Base-by-base conservation (phyloP, 1,140 invertebrate genomes). In the Drosophila kurseongensis region DNA sequence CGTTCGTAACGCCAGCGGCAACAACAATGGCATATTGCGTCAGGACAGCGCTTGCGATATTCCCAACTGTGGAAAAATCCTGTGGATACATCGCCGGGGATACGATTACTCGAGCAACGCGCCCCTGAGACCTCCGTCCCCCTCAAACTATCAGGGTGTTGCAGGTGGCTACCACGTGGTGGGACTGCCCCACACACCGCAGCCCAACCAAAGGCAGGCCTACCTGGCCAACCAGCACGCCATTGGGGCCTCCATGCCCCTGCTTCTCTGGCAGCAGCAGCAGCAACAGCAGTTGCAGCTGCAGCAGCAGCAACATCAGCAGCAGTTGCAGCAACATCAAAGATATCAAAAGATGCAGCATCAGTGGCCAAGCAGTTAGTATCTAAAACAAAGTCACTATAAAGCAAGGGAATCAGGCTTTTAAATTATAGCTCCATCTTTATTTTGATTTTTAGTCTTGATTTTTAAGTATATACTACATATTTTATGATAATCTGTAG, bases 191-290 rank as follows among this genome's bases (percentile, higher is more conserved):
- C 82, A 81, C 60, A 92, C 91, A 4, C 91, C 91, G 0, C 56
- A 67, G 61, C 90, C 91, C 14, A 41, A 56, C 5, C 83, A 89
- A 36, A 36, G 77, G 0, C 86, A 90, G 27, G 76, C 90, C 0
- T 92, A 90, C 47, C 61, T 92, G 55, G 91, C 91, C 42, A 92
- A 92, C 73, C 86, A 78, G 38, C 75, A 76, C 71, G 89, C 91
- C 27, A 86, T 92, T 32, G 83, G 75, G 13, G 90, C 86, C 29
- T 78, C 85, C 32, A 83, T 92, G 55, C 91, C 91, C 9, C 62
- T 92, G 67, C 73, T 92, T 13, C 74, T 80, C 60, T 80, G 85
- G 67, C 76, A 81, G 68, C 65, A 82, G 29, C 74, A 75, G 1
- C 76, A 78, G 7, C 59, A 47, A 4, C 75, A 61, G 4, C 75